phyloP scores from a whole-genome alignment of 2,113 vertebrate species.

The Podocnemis expansa region DNA sequence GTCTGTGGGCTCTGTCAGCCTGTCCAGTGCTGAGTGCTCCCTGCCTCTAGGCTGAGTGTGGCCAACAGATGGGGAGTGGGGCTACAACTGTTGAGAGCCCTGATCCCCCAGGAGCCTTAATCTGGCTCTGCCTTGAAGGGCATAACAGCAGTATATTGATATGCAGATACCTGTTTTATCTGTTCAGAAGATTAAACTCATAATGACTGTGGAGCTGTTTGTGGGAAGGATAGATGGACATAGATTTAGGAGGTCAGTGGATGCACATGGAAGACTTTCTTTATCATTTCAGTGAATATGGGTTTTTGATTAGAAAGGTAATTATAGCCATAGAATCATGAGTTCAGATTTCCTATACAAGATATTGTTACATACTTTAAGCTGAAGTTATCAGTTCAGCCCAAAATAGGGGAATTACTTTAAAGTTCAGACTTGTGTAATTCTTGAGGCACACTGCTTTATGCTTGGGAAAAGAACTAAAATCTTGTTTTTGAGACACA shows the following conservation, averaged over 20 bases:
- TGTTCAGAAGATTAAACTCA: background rate
- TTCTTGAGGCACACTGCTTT: background rate
- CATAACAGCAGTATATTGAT: conserved; percentile 20
- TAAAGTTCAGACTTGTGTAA: background rate
- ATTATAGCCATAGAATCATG: background rate
- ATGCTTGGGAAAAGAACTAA: background rate
- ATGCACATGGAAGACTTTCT: background rate
- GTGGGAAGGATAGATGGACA: background rate
- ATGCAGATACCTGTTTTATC: conserved; percentile 12
- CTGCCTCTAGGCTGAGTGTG: no score
- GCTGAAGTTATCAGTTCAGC: background rate
- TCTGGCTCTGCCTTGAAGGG: background rate
- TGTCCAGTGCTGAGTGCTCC: no score
- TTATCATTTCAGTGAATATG: background rate
- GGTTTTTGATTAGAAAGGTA: background rate
- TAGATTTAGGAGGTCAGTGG: background rate
- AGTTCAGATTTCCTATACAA: background rate
- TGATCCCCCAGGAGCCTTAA: no score
- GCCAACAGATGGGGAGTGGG: no score
- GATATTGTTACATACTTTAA: background rate
- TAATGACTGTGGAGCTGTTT: background rate
- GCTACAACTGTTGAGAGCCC: no score
- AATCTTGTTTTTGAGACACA: background rate
- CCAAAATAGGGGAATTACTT: background rate
- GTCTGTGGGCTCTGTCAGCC: no score